phyloP scores from a whole-genome alignment of 2,888 invertebrate genomes.

The Ommatoiulus sabulosus region DNA sequence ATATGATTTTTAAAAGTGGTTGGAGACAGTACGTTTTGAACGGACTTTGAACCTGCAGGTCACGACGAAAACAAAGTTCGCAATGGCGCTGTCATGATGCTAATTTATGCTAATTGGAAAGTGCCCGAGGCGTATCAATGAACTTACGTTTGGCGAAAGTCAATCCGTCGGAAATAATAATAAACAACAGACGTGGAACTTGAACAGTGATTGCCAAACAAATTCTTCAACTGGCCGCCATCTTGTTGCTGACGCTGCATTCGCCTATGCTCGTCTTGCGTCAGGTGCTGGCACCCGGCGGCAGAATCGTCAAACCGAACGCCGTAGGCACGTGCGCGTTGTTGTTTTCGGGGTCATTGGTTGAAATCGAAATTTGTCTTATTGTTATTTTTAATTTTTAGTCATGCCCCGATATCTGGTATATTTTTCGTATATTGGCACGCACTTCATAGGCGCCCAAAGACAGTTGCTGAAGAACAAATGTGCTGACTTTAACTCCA shows the following conservation, averaged over 20 bases:
- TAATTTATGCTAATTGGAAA: neutral
- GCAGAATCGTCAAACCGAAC: neutral
- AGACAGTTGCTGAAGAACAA: neutral
- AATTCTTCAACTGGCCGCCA: neutral
- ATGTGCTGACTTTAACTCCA: neutral
- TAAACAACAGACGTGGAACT: neutral
- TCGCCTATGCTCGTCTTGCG: neutral
- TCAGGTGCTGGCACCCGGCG: neutral
- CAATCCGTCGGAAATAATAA: neutral
- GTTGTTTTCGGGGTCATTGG: neutral
- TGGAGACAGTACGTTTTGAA: neutral
- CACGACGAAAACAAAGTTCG: neutral
- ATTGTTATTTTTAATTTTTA: neutral
- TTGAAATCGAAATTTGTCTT: neutral
- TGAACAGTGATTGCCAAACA: neutral
- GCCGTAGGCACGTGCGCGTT: neutral
- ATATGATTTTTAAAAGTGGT: neutral
- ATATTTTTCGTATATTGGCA: conserved; percentile 49
- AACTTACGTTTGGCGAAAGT: neutral
- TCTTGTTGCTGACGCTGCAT: conserved; percentile 25
- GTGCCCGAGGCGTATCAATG: neutral
- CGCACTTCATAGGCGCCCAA: conserved; percentile 39
- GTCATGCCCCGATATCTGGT: conserved; percentile 37
- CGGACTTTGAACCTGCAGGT: neutral
- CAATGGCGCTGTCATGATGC: neutral